phyloP scores from a whole-genome alignment of 2,113 vertebrate species.

The Oxyura jamaicensis region DNA sequence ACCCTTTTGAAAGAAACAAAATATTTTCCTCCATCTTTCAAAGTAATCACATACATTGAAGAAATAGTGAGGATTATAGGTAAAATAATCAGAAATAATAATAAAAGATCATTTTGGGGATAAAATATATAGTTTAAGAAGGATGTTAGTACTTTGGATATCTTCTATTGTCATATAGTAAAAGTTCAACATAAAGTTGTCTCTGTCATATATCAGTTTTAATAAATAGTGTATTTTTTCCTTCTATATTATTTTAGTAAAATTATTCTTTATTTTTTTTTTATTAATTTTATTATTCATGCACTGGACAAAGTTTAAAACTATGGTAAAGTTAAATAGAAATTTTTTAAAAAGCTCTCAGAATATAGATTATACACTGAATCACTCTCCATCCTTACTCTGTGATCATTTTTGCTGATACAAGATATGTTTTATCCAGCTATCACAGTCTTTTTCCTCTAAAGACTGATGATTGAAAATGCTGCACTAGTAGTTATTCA shows the following conservation, averaged over 20 bases:
- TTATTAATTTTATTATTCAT: neutral
- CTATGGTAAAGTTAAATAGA: neutral
- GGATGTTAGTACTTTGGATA: neutral
- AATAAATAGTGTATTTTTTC: neutral
- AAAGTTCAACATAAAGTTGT: neutral
- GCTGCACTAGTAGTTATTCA: conserved; percentile 59
- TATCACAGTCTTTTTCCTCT: conserved; percentile 61
- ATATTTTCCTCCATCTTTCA: neutral
- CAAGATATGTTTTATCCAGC: conserved; percentile 47
- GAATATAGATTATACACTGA: conserved; percentile 40
- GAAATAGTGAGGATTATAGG: neutral
- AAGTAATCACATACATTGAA: neutral
- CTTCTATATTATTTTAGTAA: neutral
- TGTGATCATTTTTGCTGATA: conserved; percentile 66
- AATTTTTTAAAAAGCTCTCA: conserved; percentile 11
- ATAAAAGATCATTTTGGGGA: neutral
- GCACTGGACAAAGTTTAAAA: conserved; percentile 6
- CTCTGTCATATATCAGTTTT: neutral
- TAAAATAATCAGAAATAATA: neutral
- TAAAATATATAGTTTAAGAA: neutral
- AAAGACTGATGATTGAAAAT: conserved; percentile 65
- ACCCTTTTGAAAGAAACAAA: neutral
- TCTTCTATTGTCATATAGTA: neutral
- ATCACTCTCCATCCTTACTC: conserved; percentile 23
- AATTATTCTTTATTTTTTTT: neutral